Base-by-base conservation (phyloP, 2,888 invertebrate species). In the Candidula unifasciata region DNA sequence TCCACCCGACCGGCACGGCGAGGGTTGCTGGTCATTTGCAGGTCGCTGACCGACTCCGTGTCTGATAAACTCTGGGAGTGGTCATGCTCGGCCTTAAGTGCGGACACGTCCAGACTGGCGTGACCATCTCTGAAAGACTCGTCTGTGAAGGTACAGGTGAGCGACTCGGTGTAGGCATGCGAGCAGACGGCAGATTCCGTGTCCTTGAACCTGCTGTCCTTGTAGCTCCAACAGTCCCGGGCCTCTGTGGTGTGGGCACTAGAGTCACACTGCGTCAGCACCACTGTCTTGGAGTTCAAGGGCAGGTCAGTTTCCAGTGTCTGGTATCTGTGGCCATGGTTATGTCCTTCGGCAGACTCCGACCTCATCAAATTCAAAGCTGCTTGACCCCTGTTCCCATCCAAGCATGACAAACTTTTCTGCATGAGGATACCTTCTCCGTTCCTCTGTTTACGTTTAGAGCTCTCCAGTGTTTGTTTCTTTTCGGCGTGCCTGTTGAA, bases 151-250 rank as follows among this genome's bases (percentile, higher is more conserved):
- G 54, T 74, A 21, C 74, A 74, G 0, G 74, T 54, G 18, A 74
- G 54, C 52, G 74, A 74, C 27, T 74, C 74, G 5, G 74, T 54
- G 54, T 74, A 74, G 27, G 54, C 74, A 18, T 74, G 74, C 74
- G 54, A 30, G 52, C 54, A 74, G 10, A 74, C 54, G 3, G 54
- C 54, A 10, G 74, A 74, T 30, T 54, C 74, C 2, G 30, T 30
- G 30, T 74, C 74, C 30, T 54, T 54, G 8, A 30, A 30, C 16
- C 30, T 27, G 30, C 30, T 13, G 3, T 74, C 74, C 54, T 74
- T 74, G 5, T 18, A 5, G 30, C 33, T 54, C 0, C 30, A 54
- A 21, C 52, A 74, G 8, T 74, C 74, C 18, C 16, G 30, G 18
- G 21, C 6, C 21, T 54, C 54, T 0, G 74, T 18, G 30, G 33